These are phyloP conservation scores for Poeciliopsis presidionis DNA, from an alignment of 2,797 vertebrate genomes.

Conservation along the genomic window DNA sequence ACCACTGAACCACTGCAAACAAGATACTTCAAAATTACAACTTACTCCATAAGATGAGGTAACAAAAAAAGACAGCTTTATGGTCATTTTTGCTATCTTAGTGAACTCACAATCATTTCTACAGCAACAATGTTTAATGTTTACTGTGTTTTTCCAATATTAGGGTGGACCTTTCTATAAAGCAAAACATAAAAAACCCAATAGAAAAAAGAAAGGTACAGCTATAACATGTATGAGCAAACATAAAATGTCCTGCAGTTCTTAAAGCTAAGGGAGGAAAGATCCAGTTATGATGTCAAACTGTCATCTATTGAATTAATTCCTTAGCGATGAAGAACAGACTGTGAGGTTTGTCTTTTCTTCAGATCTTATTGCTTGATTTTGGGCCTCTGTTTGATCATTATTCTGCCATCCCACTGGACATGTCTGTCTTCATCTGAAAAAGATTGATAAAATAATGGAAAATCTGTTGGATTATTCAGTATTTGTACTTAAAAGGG, in stretches of 20 bases:
- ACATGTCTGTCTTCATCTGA: background rate
- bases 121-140: background rate
- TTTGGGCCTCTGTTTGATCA: background rate
- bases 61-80: background rate
- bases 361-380: background rate
- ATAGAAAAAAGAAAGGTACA: background rate
- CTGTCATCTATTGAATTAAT: background rate
- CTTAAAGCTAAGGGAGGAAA: background rate
- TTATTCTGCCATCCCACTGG: background rate
- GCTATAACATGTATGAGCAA: background rate
- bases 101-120: background rate
- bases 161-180: background rate
- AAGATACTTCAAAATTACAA: too few species aligned
- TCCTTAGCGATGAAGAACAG: background rate
- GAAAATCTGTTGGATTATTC: background rate
- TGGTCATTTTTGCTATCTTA: background rate
- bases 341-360: background rate
- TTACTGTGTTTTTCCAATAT: background rate
- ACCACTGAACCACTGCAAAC: too few species aligned
- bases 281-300: background rate
- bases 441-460: background rate
- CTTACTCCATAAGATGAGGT: too few species aligned
- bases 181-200: background rate
- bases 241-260: background rate
- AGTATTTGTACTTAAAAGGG: background rate